Evolutionary conservation across 2,797 vertebrate species (phyloP).

Genomic region (Myripristis jacobus): DNA sequence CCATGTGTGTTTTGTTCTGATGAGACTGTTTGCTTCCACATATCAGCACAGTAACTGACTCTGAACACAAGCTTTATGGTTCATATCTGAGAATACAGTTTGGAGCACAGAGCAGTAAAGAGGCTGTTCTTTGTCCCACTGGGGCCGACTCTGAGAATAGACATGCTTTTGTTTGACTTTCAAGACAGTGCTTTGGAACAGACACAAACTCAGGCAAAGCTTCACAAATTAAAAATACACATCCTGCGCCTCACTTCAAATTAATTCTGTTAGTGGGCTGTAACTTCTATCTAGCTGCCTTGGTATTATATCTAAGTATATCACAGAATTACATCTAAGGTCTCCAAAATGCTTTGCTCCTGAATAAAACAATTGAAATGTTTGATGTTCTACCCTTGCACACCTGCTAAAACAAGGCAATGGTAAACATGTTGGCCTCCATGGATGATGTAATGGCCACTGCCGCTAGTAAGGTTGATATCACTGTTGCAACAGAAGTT

Average conservation of each 20-base stretch:
- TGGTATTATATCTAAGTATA: slow-evolving; percentile 11
- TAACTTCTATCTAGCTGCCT: background rate
- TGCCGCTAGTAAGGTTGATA: no score
- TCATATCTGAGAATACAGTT: slow-evolving; percentile 28
- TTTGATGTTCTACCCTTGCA: slow-evolving; percentile 5
- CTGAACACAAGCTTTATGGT: slow-evolving; percentile 42
- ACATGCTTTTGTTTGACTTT: slow-evolving; percentile 21
- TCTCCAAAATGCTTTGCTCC: slow-evolving; percentile 10
- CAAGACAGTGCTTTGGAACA: slow-evolving; percentile 14
- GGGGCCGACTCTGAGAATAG: slow-evolving; percentile 12
- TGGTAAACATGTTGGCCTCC: no score
- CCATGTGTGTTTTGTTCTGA: slow-evolving; percentile 11
- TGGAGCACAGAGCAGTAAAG: slow-evolving; percentile 4
- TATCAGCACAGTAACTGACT: slow-evolving; percentile 43
- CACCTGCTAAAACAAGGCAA: background rate
- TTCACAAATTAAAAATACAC: slow-evolving; percentile 25
- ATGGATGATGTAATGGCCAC: no score
- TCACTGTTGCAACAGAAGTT: no score
- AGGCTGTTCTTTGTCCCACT: slow-evolving; percentile 9
- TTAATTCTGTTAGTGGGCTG: slow-evolving; percentile 5
- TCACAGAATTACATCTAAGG: slow-evolving; percentile 5
- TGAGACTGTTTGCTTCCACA: slow-evolving; percentile 53
- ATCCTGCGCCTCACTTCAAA: slow-evolving; percentile 22
- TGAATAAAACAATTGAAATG: slow-evolving; percentile 6
- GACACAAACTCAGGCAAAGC: background rate